Evolutionary conservation across 2,113 vertebrate genomes (phyloP).

Genomic region (Grus americana): DNA sequence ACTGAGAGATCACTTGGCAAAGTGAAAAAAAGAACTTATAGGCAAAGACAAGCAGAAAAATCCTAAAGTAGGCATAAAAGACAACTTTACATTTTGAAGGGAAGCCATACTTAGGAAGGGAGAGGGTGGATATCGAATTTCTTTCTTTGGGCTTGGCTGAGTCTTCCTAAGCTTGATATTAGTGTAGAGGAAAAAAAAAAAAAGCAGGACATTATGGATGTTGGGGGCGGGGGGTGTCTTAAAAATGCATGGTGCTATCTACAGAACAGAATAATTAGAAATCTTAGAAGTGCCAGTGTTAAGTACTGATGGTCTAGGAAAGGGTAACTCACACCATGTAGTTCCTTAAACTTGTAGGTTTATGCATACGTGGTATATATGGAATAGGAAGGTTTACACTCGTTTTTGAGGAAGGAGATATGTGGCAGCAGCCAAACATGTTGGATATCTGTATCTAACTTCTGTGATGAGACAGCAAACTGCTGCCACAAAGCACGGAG

Average conservation of each 20-base stretch:
- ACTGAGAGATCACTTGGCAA: not conserved
- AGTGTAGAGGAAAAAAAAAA: too few relatives aligned
- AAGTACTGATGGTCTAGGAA: not conserved
- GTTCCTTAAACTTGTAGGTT: not conserved
- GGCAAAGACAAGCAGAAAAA: not conserved
- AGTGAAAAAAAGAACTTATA: not conserved
- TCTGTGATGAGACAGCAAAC: not conserved
- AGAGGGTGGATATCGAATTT: not conserved
- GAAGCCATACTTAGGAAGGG: not conserved
- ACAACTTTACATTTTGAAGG: not conserved
- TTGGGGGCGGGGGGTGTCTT: not conserved
- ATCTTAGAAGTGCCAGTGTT: not conserved
- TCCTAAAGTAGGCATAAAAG: not conserved
- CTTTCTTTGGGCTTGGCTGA: not conserved
- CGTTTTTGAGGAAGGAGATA: not conserved
- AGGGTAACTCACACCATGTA: not conserved
- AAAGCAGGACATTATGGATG: not conserved
- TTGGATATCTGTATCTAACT: not conserved
- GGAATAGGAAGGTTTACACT: not conserved
- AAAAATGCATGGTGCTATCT: not conserved
- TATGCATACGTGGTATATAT: not conserved
- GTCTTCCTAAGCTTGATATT: not conserved
- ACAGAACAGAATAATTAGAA: not conserved
- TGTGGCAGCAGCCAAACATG: not conserved
- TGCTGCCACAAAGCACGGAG: not conserved